Evolutionary conservation across 2,797 vertebrate species (phyloP).

Genomic region (Manis crassicaudata): DNA sequence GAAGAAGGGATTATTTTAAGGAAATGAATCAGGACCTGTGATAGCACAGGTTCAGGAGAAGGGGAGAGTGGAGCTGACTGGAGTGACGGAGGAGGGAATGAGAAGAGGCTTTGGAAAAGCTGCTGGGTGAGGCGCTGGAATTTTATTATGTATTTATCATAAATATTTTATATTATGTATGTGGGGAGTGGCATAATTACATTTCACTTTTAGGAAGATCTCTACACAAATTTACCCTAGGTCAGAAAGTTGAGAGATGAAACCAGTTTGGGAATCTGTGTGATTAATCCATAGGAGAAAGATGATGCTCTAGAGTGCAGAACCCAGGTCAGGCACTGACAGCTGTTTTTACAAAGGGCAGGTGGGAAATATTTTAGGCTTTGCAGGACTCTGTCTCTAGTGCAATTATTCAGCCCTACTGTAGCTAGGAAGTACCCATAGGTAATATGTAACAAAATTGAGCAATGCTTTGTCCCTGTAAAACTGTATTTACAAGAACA

Average conservation of each 20-base stretch:
- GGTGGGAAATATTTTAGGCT: background rate
- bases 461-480: background rate
- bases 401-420: background rate
- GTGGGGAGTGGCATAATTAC: background rate
- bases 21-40: background rate
- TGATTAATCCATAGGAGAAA: background rate
- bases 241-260: background rate
- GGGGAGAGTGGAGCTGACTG: background rate
- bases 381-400: background rate
- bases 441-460: background rate
- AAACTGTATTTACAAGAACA: background rate
- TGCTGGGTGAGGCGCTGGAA: accelerated
- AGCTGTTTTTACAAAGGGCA: background rate
- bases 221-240: background rate
- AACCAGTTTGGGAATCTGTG: background rate
- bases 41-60: background rate
- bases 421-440: background rate
- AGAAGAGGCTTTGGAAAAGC: background rate
- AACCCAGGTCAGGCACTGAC: background rate
- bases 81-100: no score
- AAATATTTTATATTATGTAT: no score
- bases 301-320: background rate
- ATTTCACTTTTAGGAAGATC: background rate
- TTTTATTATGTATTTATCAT: background rate
- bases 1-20: background rate